Evolutionary conservation across 2,888 invertebrate species (phyloP).

Genomic region (Quadroppia sp.): DNA sequence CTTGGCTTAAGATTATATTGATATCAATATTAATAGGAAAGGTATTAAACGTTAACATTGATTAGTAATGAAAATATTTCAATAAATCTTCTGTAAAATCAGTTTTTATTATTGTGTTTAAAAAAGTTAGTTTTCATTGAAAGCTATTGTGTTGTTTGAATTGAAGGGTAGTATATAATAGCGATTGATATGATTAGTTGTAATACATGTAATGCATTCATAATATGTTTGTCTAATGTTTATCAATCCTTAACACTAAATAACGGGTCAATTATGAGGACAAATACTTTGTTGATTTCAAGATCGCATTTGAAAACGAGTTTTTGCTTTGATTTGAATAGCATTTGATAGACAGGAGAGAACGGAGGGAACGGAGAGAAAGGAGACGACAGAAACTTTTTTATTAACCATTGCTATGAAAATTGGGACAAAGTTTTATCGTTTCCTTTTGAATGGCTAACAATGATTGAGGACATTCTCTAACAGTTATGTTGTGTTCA

Average conservation of each 20-base stretch:
- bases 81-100: too few relatives aligned
- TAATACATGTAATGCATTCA: too few relatives aligned
- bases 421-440: conserved; percentile 11
- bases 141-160: too few relatives aligned
- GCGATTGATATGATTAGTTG: too few relatives aligned
- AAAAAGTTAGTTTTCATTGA: too few relatives aligned
- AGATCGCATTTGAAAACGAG: not conserved
- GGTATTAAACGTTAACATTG: too few relatives aligned
- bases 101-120: too few relatives aligned
- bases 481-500: conserved; percentile 2
- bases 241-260: not conserved
- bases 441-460: not conserved
- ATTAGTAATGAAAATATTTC: too few relatives aligned
- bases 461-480: not conserved
- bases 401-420: not conserved
- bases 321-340: not conserved
- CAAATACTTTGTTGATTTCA: not conserved
- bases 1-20: too few relatives aligned
- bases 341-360: conserved; percentile 1
- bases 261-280: not conserved
- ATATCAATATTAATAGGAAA: too few relatives aligned
- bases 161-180: too few relatives aligned
- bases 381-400: not conserved
- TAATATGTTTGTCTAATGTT: too few relatives aligned
- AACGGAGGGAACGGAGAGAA: not conserved